A percentile compares a stretch with the other conserved stretches of the same genome.
These are phyloP conservation scores for Myripristis murdjan DNA, from an alignment of 2,797 vertebrate species.

Conservation along the genomic window DNA sequence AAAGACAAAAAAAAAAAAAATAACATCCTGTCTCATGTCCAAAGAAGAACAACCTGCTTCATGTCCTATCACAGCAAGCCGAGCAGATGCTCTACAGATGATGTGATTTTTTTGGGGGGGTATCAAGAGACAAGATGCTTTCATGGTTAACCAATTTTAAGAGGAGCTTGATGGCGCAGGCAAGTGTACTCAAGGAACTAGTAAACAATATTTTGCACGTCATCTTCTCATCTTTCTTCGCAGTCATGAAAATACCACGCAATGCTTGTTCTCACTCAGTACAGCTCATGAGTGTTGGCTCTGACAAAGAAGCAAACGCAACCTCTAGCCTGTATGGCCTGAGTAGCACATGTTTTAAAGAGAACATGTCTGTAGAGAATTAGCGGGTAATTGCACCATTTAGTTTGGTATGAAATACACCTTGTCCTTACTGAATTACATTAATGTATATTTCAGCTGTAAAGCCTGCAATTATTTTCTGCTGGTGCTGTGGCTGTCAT, in stretches of 20 bases:
- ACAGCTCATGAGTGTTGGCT: slow-evolving; percentile 2
- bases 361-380: not conserved
- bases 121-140: slow-evolving; percentile 32
- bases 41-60: slow-evolving; percentile 11
- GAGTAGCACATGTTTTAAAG: not conserved
- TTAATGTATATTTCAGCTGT: not conserved
- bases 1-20: slow-evolving; percentile 40
- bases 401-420: not conserved
- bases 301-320: no score
- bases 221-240: slow-evolving; percentile 15
- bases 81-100: slow-evolving; percentile 48
- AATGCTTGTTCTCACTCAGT: slow-evolving; percentile 9
- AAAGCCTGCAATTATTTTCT: not conserved
- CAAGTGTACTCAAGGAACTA: slow-evolving; percentile 13
- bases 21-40: slow-evolving; percentile 38
- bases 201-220: slow-evolving; percentile 21
- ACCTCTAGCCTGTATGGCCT: slow-evolving; percentile 6
- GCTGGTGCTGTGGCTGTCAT: no score
- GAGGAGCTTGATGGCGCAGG: slow-evolving; percentile 17
- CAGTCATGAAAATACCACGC: slow-evolving; percentile 19
- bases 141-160: slow-evolving; percentile 19
- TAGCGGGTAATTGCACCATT: not conserved
- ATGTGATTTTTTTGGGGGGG: slow-evolving; percentile 28
- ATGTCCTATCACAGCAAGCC: slow-evolving; percentile 23
- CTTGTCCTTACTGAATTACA: not conserved